Conservation (phyloP, 2,888 invertebrate species). For the Odontocolon sp. region DNA sequence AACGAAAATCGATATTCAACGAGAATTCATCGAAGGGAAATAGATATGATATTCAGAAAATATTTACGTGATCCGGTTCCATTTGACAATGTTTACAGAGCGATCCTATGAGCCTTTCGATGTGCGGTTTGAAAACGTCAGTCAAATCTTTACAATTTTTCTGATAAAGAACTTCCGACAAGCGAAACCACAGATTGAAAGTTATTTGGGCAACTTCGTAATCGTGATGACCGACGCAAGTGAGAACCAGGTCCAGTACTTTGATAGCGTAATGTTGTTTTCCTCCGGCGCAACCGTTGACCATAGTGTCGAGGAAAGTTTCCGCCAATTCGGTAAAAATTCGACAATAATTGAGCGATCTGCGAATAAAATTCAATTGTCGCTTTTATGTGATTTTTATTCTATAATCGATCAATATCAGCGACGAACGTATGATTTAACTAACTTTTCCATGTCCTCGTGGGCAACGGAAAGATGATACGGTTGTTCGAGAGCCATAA, state of each 20-base stretch:
- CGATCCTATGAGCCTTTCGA: slow-evolving; percentile 94
- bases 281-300: slow-evolving; percentile 84
- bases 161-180: slow-evolving; percentile 97
- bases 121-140: slow-evolving; percentile 92
- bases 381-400: not conserved
- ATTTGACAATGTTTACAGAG: slow-evolving; percentile 97
- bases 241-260: slow-evolving; percentile 93
- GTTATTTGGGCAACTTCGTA: slow-evolving; percentile 96
- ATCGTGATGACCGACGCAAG: slow-evolving; percentile 98
- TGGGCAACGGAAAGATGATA: slow-evolving; percentile 96
- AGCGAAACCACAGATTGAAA: slow-evolving; percentile 97
- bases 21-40: not conserved
- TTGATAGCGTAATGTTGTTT: slow-evolving; percentile 90
- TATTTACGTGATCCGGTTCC: slow-evolving; percentile 93
- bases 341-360: slow-evolving; percentile 94
- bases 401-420: too few species aligned
- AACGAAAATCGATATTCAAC: slow-evolving; percentile 1
- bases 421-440: too few species aligned
- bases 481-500: slow-evolving; percentile 90
- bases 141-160: slow-evolving; percentile 91
- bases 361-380: too few species aligned
- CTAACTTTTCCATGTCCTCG: slow-evolving; percentile 94
- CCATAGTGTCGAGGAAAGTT: slow-evolving; percentile 92
- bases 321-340: slow-evolving; percentile 98
- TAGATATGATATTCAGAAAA: not conserved